phyloP scores from a whole-genome alignment of 1,140 invertebrate species.

The Cyclina sinensis region DNA sequence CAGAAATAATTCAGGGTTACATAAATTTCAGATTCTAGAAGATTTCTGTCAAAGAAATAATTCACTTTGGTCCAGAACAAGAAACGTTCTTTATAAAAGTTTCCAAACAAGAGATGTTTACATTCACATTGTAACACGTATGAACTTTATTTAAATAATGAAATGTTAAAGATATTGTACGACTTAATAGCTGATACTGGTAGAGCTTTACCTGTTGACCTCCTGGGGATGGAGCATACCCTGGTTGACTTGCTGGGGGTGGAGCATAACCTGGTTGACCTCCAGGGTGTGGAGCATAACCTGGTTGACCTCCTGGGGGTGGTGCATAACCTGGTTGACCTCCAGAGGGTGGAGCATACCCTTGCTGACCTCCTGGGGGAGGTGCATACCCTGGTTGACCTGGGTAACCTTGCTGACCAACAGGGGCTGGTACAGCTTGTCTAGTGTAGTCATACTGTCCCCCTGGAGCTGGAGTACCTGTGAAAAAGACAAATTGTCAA shows the following conservation, averaged over 20 bases:
- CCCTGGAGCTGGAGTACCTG: not conserved
- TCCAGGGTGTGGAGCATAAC: slow-evolving; percentile 58
- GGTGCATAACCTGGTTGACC: slow-evolving; percentile 46
- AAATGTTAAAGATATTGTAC: no score
- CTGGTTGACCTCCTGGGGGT: slow-evolving; percentile 28
- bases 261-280: slow-evolving; percentile 63
- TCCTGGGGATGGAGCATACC: slow-evolving; percentile 48
- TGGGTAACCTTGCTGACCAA: slow-evolving; percentile 49
- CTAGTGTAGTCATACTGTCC: no score
- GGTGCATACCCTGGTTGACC: slow-evolving; percentile 57
- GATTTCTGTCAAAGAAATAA: no score
- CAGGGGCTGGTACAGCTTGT: no score
- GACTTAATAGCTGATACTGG: no score
- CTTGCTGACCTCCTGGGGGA: slow-evolving; percentile 26
- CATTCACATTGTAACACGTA: no score
- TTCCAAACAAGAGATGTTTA: no score
- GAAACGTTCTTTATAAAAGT: no score
- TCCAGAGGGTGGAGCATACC: slow-evolving; percentile 31
- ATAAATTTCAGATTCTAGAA: no score
- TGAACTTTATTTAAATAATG: no score
- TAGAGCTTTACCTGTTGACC: slow-evolving; percentile 13
- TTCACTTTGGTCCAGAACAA: no score
- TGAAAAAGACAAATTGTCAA: not conserved
- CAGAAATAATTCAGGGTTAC: no score
- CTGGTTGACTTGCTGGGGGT: slow-evolving; percentile 47